Evolutionary conservation across 2,888 invertebrate species (phyloP).

Genomic region (Hypselothyrea guttata): DNA sequence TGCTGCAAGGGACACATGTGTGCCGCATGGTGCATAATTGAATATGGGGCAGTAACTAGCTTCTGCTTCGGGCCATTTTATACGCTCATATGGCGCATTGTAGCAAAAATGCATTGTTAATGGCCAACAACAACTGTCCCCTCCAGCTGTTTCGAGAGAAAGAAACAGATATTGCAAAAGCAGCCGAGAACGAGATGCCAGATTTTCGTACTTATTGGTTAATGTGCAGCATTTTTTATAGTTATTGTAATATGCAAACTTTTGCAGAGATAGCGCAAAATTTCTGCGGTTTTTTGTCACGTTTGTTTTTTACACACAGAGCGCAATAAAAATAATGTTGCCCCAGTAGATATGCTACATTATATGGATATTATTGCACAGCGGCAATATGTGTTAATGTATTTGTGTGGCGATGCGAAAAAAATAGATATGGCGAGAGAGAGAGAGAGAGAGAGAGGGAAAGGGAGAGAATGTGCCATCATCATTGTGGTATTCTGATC

Average conservation of each 20-base stretch:
- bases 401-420: no score
- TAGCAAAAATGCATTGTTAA: slow-evolving; percentile 51
- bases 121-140: slow-evolving; percentile 29
- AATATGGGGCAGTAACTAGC: slow-evolving; percentile 20
- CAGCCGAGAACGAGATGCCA: slow-evolving; percentile 9
- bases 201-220: slow-evolving; percentile 57
- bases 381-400: slow-evolving; percentile 7
- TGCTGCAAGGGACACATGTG: neutral
- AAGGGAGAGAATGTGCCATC: no score
- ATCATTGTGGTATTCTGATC: slow-evolving; percentile 52
- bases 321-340: slow-evolving; percentile 64
- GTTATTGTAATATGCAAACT: slow-evolving; percentile 46
- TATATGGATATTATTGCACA: slow-evolving; percentile 42
- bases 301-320: slow-evolving; percentile 13
- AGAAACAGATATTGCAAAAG: neutral
- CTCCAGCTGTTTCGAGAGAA: slow-evolving; percentile 20
- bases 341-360: slow-evolving; percentile 4
- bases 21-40: slow-evolving; percentile 57
- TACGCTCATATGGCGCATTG: slow-evolving; percentile 35
- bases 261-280: slow-evolving; percentile 52
- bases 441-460: no score
- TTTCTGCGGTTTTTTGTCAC: slow-evolving; percentile 34
- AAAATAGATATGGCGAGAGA: no score
- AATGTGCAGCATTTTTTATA: slow-evolving; percentile 40
- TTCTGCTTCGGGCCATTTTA: slow-evolving; percentile 28